These are phyloP conservation scores for Rhimphoctona megacephalus DNA, from an alignment of 2,888 invertebrate species.

Conservation along the genomic window DNA sequence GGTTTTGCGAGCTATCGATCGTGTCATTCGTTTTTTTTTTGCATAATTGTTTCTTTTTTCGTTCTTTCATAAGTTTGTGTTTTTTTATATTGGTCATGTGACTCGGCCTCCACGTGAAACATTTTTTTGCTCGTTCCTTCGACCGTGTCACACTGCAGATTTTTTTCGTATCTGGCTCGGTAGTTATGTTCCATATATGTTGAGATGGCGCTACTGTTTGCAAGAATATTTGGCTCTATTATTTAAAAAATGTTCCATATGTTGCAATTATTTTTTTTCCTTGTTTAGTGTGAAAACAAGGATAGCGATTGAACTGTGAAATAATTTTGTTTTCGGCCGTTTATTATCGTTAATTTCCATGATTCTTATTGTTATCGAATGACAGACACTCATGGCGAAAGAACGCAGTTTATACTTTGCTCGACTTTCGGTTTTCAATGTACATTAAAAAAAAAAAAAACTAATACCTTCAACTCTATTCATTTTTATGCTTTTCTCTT, in stretches of 20 bases:
- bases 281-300: not conserved
- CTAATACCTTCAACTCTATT: not conserved
- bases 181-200: not conserved
- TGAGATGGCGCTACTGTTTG: not conserved
- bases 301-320: not conserved
- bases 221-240: not conserved
- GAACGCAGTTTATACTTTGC: not conserved
- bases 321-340: not conserved
- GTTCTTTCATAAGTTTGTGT: not conserved
- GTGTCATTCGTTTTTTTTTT: constrained; percentile 6
- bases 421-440: not conserved
- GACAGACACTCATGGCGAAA: not conserved
- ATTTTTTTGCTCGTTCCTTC: not conserved
- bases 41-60: constrained; percentile 1
- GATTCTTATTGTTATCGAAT: not conserved
- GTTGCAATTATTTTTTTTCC: constrained; percentile 13
- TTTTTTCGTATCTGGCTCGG: not conserved
- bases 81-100: not conserved
- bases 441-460: not conserved
- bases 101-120: not conserved
- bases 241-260: not conserved
- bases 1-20: constrained; percentile 78
- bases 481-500: not conserved
- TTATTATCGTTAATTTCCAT: not conserved
- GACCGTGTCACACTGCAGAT: not conserved